Conservation (phyloP, 2,113 vertebrate genomes). For the Numida meleagris region DNA sequence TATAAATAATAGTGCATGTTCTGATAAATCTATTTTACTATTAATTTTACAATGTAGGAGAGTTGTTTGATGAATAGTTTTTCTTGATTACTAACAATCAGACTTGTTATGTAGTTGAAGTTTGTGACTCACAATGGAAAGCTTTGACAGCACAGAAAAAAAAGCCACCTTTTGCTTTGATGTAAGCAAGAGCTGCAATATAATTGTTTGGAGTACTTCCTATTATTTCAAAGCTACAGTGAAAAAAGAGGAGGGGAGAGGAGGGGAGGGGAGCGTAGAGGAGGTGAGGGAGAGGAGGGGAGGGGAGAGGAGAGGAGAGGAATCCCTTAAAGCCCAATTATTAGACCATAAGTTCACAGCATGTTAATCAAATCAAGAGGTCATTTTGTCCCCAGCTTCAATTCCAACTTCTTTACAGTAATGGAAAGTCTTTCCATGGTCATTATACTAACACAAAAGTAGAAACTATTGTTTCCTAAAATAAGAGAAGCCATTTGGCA, state of each 20-base stretch:
- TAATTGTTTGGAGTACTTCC: conserved; percentile 14
- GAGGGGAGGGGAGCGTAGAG: no score
- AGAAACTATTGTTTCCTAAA: background rate
- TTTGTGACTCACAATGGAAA: background rate
- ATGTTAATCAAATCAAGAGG: background rate
- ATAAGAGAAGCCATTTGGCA: conserved; percentile 30
- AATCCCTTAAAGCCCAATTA: background rate
- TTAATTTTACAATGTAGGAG: background rate
- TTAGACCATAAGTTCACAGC: background rate
- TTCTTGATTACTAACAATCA: background rate
- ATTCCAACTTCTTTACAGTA: background rate
- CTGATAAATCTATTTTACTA: no score
- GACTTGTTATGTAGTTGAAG: background rate
- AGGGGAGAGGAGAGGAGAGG: no score
- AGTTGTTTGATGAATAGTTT: background rate
- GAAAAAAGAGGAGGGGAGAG: no score
- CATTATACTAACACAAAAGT: background rate
- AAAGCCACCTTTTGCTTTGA: background rate
- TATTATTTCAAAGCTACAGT: background rate
- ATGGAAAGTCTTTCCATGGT: background rate
- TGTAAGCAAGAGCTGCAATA: background rate
- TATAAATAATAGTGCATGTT: background rate
- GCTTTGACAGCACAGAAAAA: background rate
- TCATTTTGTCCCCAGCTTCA: background rate
- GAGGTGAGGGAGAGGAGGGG: no score